Percentiles rank a stretch among this genome's conserved stretches.
Conservation (phyloP, 2,797 vertebrate species). For the Hydrophis major region DNA sequence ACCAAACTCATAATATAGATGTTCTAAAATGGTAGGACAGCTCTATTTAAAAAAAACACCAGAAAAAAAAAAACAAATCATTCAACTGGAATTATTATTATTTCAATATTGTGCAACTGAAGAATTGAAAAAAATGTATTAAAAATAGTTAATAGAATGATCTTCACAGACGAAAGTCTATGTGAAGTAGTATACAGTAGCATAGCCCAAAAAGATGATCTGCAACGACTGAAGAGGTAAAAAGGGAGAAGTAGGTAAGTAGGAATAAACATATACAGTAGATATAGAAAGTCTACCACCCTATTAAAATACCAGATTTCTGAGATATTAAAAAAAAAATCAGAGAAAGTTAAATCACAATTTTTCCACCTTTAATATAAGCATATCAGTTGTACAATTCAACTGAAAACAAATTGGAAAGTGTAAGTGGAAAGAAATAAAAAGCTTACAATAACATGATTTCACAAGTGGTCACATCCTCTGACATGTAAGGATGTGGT, state of each 20-base stretch:
- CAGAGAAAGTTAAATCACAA: neutral
- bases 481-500: neutral
- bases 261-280: neutral
- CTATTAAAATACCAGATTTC: neutral
- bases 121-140: neutral
- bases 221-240: neutral
- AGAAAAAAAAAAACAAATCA: neutral
- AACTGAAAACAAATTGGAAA: neutral
- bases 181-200: neutral
- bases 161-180: neutral
- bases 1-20: neutral
- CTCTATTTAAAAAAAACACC: neutral
- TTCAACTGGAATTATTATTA: neutral
- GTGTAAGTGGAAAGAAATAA: neutral
- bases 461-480: neutral
- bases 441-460: neutral
- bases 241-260: neutral
- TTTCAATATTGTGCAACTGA: neutral
- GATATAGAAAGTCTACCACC: neutral
- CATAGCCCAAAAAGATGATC: neutral
- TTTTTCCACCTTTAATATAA: neutral
- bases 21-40: neutral
- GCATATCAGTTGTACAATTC: neutral
- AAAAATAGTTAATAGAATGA: neutral
- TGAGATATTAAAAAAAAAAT: neutral